Evolutionary conservation across 92 coral and sea anemone genomes (phyloP), one percentile per base, ranked within the genome.

Genomic region (Zoanthus sociatus): DNA sequence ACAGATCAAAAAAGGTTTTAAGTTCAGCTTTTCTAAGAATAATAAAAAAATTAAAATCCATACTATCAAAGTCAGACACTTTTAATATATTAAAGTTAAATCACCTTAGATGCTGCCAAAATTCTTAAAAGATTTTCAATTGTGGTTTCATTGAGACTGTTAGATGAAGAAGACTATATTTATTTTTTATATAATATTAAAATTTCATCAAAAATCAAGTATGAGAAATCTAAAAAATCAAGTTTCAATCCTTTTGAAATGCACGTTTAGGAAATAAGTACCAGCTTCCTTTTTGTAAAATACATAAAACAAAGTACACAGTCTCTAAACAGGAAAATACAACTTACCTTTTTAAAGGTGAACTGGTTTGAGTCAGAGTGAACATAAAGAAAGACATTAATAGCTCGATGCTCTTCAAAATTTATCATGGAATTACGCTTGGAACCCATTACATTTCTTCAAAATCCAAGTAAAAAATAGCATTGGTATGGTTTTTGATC

Each of bases 321-420:
- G 26, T 10, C 4, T 3, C n/a, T 51, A 30, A 30, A 66, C 20
- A 0, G 21, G 30, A 7, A 46, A 46, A 46, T 1, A 18, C 6
- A 45, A 55, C 75, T 66, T 67, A 81, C 85, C 85, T 81, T 81
- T 44, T 81, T 67, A 17, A 32, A 16, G 60, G 31, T 18, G 45
- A 86, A 73, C 3, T 89, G 89, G 51, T 92, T 79, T 47, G 91
- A 90, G 72, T 94, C 90, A 73, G 92, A 88, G 70, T 88, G 89
- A 46, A 94, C 93, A 85, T 93, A 94, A 11, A 94, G 92, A 74
- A 89, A 88, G 31, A 94, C 92, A 85, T 93, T 94, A 76, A 94
- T 95, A 89, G 84, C 86, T 67, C 87, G 91, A 70, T 94, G 91
- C 87, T 94, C 91, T 68, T 94, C 90, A 51, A 93, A 82, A 56